Evolutionary conservation across 2,888 invertebrate genomes (phyloP).

Genomic region (Ochropacha duplaris): DNA sequence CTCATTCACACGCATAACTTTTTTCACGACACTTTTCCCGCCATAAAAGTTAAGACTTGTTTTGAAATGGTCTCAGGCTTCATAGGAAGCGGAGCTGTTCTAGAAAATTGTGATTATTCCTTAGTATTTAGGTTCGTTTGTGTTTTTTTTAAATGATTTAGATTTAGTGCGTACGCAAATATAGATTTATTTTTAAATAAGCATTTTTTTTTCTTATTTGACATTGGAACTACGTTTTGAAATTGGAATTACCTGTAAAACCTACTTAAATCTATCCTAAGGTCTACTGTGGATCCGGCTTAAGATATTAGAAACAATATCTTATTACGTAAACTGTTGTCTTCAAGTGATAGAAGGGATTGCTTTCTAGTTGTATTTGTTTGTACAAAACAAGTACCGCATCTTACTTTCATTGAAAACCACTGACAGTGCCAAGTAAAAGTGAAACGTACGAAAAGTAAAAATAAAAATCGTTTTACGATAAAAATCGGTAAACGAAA

Average conservation of each 20-base stretch:
- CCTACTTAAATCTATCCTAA: too few relatives aligned
- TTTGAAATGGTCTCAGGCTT: slow-evolving; percentile 41
- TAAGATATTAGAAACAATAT: neutral
- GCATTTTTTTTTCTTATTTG: too few relatives aligned
- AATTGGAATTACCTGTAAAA: too few relatives aligned
- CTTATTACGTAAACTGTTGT: neutral
- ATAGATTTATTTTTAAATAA: too few relatives aligned
- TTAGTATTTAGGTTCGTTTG: slow-evolving; percentile 1
- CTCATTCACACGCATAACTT: slow-evolving; percentile 48
- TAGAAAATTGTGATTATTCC: slow-evolving; percentile 19
- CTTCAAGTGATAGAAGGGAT: neutral
- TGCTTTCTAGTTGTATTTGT: slow-evolving; percentile 2
- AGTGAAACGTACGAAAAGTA: slow-evolving; percentile 53
- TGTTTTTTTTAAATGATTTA: too few relatives aligned
- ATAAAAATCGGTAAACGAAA: slow-evolving; percentile 17
- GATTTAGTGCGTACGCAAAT: too few relatives aligned
- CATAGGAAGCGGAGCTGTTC: slow-evolving; percentile 29
- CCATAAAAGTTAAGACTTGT: slow-evolving; percentile 61
- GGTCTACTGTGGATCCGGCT: too few relatives aligned
- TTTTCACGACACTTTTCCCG: slow-evolving; percentile 67
- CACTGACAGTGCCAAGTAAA: slow-evolving; percentile 38
- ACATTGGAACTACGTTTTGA: too few relatives aligned
- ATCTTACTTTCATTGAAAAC: slow-evolving; percentile 44
- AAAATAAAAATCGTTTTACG: slow-evolving; percentile 29
- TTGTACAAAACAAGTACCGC: slow-evolving; percentile 27